Evolutionary conservation across 2,888 invertebrate genomes (phyloP).

Genomic region (Hypena proboscidalis): DNA sequence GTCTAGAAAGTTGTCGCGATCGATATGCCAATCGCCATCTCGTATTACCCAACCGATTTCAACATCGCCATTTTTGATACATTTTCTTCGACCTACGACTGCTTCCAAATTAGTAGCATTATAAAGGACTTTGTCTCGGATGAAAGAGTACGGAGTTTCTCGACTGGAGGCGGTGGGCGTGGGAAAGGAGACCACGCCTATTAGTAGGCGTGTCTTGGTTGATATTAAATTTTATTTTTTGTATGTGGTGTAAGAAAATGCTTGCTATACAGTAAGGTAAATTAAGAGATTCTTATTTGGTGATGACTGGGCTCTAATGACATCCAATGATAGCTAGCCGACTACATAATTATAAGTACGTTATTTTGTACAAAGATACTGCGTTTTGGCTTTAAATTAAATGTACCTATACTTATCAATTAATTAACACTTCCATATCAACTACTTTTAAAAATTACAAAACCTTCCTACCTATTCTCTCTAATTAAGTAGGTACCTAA

Average conservation of each 20-base stretch:
- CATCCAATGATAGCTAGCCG: too few species aligned
- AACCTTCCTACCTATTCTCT: too few species aligned
- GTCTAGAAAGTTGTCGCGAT: conserved; percentile 81
- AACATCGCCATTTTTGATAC: conserved; percentile 40
- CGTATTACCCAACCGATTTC: conserved; percentile 51
- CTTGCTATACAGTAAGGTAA: conserved; percentile 2
- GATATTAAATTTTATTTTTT: conserved; percentile 48
- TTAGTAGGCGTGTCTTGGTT: conserved; percentile 62
- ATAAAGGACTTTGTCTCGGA: conserved; percentile 64
- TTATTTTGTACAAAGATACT: too few species aligned
- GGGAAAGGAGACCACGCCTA: conserved; percentile 66
- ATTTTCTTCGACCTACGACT: conserved; percentile 37
- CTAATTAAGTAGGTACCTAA: too few species aligned
- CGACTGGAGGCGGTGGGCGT: conserved; percentile 77
- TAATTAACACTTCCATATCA: too few species aligned
- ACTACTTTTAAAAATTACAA: too few species aligned
- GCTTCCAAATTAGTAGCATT: conserved; percentile 62
- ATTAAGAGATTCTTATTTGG: not conserved
- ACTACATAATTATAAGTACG: too few species aligned
- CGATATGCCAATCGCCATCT: conserved; percentile 74
- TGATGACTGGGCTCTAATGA: too few species aligned
- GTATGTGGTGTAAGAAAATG: conserved; percentile 28
- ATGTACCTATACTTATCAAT: too few species aligned
- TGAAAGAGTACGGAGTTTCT: conserved; percentile 60
- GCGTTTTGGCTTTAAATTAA: too few species aligned